Conservation (phyloP, 2,113 vertebrate species). For the Albula goreensis region DNA sequence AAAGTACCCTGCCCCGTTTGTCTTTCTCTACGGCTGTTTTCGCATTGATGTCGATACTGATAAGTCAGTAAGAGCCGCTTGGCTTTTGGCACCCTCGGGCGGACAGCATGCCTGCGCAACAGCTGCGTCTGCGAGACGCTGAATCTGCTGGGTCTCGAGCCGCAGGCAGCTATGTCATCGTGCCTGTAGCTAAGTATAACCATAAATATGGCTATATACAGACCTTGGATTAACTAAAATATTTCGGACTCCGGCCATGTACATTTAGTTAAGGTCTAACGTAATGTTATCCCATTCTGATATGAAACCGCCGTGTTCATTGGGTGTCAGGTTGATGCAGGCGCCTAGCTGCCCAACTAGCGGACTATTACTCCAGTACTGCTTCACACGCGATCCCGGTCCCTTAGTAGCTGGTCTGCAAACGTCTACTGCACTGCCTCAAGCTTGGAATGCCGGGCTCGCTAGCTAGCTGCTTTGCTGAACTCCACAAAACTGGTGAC, state of each 20-base stretch:
- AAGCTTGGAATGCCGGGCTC: slow-evolving; percentile 13
- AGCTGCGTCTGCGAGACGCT: background rate
- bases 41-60: background rate
- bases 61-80: background rate
- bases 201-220: background rate
- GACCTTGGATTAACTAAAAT: background rate
- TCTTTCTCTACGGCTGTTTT: background rate
- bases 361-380: background rate
- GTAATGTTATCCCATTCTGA: background rate
- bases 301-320: background rate
- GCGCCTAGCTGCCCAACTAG: background rate
- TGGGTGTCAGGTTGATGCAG: background rate
- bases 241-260: background rate
- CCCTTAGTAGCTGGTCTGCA: background rate
- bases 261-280: background rate
- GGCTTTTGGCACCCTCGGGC: background rate
- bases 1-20: background rate
- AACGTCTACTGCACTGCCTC: slow-evolving; percentile 25
- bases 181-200: background rate
- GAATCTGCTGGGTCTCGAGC: background rate
- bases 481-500: slow-evolving; percentile 27
- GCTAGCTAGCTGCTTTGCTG: slow-evolving; percentile 35
- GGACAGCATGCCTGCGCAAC: background rate
- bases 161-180: background rate
- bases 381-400: slow-evolving; percentile 3